Base-by-base conservation (phyloP, 1,140 invertebrate species). In the Micrasema longulum region DNA sequence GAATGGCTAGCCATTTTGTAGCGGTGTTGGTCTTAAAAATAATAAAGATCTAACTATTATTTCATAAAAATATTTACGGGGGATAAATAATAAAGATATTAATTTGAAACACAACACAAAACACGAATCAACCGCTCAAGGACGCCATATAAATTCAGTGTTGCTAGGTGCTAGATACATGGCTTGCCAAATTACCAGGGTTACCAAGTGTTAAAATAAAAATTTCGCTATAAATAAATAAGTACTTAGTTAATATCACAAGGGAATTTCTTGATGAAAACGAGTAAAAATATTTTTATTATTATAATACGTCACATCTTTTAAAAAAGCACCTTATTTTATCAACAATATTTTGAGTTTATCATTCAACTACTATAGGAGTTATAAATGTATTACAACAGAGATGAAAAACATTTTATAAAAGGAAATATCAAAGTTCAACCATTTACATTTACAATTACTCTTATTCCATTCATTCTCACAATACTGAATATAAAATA, bases 1-100 rank as follows among this genome's bases (percentile, higher is more conserved):
- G 48, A 20, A 55, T 43, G 22, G 11, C 36, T n/a, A 22, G 65
- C 48, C 65, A 68, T 68, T 26, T 23, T 68, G 18, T 20, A n/a
- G 35, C 1, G n/a, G 26, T 52, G 14, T 23, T 35, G 47, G 1
- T 47, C 26, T 26, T 3, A 43, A 18, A n/a, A 23, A n/a, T 12
- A 22, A 63, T 22, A 43, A 43, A 43, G 18, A 43, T 43, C 35
- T 26, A 12, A 64, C 26, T 6, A 55, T n/a, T 31, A 16, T 36
- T 18, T 31, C 52, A 55, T 53, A 26, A 6, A 35, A 11, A 18
- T 20, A 48, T 11, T 16, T 1, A 48, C 41, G 41, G 6, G 2
- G 48, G 20, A 52, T 36, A 55, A 55, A 35, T 55, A 23, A 26
- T 12, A n/a, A 23, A 55, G 14, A 55, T 16, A 11, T 16, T n/a